phyloP scores from a whole-genome alignment of 2,113 vertebrate genomes.

The Chionomys nivalis region DNA sequence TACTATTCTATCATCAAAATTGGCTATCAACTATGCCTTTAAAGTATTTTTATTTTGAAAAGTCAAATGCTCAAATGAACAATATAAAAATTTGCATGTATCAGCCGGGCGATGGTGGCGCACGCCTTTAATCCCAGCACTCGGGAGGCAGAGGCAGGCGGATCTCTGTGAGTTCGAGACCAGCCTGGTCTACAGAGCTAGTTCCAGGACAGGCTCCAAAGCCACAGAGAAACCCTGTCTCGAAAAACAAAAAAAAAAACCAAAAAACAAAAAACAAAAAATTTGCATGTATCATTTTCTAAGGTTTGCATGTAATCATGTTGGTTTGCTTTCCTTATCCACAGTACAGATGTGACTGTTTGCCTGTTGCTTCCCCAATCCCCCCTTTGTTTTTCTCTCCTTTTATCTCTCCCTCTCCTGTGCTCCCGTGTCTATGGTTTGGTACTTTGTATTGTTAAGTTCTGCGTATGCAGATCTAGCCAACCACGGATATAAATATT shows the following conservation, averaged over 20 bases:
- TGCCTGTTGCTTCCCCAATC: not conserved
- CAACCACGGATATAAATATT: not conserved
- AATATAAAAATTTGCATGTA: not conserved
- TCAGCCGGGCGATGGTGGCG: no score
- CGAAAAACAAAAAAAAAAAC: no score
- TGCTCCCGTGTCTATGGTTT: not conserved
- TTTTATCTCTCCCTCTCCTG: not conserved
- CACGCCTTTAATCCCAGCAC: no score
- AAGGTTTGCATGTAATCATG: not conserved
- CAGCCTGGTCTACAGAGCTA: no score
- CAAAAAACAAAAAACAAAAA: no score
- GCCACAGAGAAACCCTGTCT: no score
- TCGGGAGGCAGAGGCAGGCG: no score
- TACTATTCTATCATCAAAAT: constrained; percentile 15
- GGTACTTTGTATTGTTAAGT: not conserved
- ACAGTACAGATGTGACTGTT: not conserved
- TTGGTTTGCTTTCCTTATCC: not conserved
- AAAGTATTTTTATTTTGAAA: constrained; percentile 15
- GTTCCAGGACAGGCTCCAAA: no score
- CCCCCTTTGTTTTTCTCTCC: not conserved
- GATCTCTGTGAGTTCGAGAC: no score
- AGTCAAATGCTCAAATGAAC: not conserved
- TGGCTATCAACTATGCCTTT: not conserved
- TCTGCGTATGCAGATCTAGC: not conserved
- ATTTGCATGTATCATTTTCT: not conserved